Percentiles rank a stretch among this genome's conserved stretches.
Conservation (phyloP, 2,113 vertebrate genomes). For the Parotia lawesii region DNA sequence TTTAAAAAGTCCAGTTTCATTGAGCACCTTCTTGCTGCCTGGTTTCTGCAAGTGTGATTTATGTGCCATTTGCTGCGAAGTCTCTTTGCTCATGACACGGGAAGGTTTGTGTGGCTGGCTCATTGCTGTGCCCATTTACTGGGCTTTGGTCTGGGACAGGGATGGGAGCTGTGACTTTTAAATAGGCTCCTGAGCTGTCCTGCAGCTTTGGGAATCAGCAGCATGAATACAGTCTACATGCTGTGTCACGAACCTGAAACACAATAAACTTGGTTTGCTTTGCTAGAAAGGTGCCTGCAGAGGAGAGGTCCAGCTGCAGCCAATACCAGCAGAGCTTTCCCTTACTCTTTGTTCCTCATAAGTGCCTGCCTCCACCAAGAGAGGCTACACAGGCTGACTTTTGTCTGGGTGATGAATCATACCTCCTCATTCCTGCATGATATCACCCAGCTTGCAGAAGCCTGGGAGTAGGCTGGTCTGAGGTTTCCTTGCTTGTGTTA, state of each 20-base stretch:
- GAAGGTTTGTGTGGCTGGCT: neutral
- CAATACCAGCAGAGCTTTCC: neutral
- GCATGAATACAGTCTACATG: accelerated
- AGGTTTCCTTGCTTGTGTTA: neutral
- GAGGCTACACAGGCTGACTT: neutral
- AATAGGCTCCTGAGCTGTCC: neutral
- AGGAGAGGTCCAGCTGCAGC: neutral
- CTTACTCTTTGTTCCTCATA: neutral
- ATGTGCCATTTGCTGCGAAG: neutral
- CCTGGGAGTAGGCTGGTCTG: neutral
- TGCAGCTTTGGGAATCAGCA: neutral
- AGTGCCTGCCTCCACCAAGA: neutral
- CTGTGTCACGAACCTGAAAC: accelerated
- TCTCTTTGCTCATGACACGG: accelerated
- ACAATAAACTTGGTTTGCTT: neutral
- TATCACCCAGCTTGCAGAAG: constrained; percentile 8
- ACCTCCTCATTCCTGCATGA: constrained; percentile 44
- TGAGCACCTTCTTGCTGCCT: neutral
- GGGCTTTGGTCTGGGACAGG: neutral
- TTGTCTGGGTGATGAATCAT: constrained; percentile 44
- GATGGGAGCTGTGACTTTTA: neutral
- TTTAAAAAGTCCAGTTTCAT: neutral
- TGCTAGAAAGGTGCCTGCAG: neutral
- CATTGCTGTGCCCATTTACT: neutral
- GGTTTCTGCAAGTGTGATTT: neutral